Evolutionary conservation across 2,888 invertebrate species (phyloP), one percentile per base, ranked within the genome.

Genomic region (Epinotia ramella): DNA sequence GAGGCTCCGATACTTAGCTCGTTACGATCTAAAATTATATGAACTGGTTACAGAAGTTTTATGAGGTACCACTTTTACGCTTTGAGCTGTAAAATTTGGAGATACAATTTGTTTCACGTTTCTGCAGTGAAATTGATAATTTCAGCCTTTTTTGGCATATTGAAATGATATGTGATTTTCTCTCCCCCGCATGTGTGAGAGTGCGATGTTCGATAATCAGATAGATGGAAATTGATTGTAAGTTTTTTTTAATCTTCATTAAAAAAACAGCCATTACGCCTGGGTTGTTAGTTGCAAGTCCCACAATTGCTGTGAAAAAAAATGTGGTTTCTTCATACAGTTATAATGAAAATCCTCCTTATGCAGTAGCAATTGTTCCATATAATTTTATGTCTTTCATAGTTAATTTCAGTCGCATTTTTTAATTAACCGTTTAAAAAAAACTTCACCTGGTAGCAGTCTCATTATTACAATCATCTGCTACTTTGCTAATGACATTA

Each of bases 21-120:
- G 68, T 68, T 68, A 69, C 46, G 24, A 69, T 60, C 69, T 69
- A 44, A 69, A 69, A 69, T 69, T 69, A 69, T 69, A 69, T 69
- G 57, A 44, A 68, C 69, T 59, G 69, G 59, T 69, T 69, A 59
- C 59, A 40, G 69, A 44, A 69, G 44, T 69, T 69, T 69, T 69
- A 69, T 69, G 59, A 60, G 69, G 69, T 59, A 59, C 68, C 69
- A 69, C 53, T 69, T 69, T 69, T 59, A 69, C 60, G 69, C 46
- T 69, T 69, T 7, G 69, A 46, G 46, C 28, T 46, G 69, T 69
- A 46, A 68, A 56, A 57, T 46, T 59, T 60, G 46, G 24, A 60
- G 46, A 60, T 69, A 40, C 20, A 20, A n/a, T 16, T 33, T 13
- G 16, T 57, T 16, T 44, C 33, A 20, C 20, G 44, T 18, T 63